Base-by-base conservation (phyloP, 2,113 vertebrate genomes). In the Oceanodroma tethys region DNA sequence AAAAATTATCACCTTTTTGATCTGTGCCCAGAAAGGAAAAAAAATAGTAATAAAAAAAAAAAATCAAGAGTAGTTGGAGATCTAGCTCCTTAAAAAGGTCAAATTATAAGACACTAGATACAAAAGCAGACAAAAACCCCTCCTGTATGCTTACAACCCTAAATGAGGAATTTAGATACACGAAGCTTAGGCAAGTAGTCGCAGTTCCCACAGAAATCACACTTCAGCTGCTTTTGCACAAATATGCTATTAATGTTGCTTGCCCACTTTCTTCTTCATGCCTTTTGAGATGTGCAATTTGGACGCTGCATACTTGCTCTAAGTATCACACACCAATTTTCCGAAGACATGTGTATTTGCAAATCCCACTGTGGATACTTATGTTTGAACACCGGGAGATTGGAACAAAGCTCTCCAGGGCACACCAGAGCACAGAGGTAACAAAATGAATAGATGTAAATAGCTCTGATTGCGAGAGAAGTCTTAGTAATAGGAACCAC, bases 291-390 rank as follows among this genome's bases (percentile, higher is more conserved):
- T 79, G 86, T 75, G 86, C 52, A 85, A 85, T 95, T 87, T 72
- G 84, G 87, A 96, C 85, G 74, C 93, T 94, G 89, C 62, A 86
- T 70, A 95, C 91, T 87, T 86, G 73, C 91, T 95, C 17, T 40
- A 88, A 94, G 84, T 70, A 91, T 68, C 74, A 87, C 66, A 86
- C 50, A 82, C 82, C 78, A 82, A 50, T 95, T 96, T 95, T 95
- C 84, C 6, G 0, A 93, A 95, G 83, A 94, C 10, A 8, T 23
- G 63, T 88, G 75, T 88, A 93, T 91, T 84, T 91, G 86, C 88
- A 96, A 96, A 89, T 73, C 94, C 94, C 95, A 89, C 89, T 50
- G 96, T 58, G 96, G 95, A 91, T 90, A 96, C 93, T 97, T 93
- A 89, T 27, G 83, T 80, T 59, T 90, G 73, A 96, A 84, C 3